Evolutionary conservation across 1,140 invertebrate genomes (phyloP).

Genomic region (Drosophila watanabei): DNA sequence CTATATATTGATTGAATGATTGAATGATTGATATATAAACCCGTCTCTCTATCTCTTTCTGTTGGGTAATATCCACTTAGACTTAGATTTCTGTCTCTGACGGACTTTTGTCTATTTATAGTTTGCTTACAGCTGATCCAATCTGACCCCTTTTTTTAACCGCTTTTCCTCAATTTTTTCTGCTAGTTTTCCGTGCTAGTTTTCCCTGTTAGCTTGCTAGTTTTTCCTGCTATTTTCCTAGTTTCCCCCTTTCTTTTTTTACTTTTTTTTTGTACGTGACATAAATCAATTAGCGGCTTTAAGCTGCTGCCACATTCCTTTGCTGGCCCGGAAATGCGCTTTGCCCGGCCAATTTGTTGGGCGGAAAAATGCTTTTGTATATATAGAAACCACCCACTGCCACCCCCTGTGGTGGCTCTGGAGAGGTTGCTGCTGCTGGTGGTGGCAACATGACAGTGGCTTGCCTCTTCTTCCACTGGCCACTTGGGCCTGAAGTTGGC

Average conservation of each 20-base stretch:
- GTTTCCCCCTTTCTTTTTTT: no score
- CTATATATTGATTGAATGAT: not conserved
- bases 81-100: constrained; percentile 2
- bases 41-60: not conserved
- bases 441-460: constrained; percentile 27
- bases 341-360: constrained; percentile 45
- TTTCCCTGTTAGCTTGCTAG: no score
- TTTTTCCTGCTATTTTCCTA: not conserved
- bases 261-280: constrained; percentile 64
- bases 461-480: constrained; percentile 41
- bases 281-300: constrained; percentile 81
- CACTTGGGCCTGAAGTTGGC: constrained; percentile 61
- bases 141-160: constrained; percentile 2
- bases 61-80: constrained; percentile 7
- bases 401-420: not conserved
- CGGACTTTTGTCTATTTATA: constrained; percentile 66
- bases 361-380: constrained; percentile 2
- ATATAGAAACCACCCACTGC: not conserved
- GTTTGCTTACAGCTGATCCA: constrained; percentile 32
- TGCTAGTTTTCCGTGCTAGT: not conserved
- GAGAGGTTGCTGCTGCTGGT: not conserved
- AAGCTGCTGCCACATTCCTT: constrained; percentile 64
- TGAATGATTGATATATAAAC: not conserved
- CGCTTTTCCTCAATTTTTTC: not conserved
- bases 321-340: constrained; percentile 70